These are phyloP conservation scores for Pomatostomus ruficeps DNA, from an alignment of 2,113 vertebrate genomes.

Conservation along the genomic window DNA sequence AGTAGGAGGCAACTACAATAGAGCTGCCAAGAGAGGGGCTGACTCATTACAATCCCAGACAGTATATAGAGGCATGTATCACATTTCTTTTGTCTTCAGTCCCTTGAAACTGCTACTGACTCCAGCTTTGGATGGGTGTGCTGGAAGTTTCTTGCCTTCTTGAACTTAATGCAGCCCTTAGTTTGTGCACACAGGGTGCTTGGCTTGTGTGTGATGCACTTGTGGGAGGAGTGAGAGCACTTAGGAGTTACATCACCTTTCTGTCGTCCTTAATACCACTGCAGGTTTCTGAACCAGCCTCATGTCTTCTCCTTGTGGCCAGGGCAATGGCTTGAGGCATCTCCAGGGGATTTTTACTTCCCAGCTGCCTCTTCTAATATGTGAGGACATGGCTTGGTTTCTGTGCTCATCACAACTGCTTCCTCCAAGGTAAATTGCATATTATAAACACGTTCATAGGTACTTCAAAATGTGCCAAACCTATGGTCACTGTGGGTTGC, in stretches of 20 bases:
- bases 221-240: background rate
- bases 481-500: background rate
- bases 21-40: background rate
- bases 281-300: background rate
- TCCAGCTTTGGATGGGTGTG: background rate
- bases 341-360: background rate
- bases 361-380: background rate
- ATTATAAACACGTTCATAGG: background rate
- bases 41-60: background rate
- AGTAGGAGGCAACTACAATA: background rate
- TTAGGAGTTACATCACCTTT: background rate
- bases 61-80: background rate
- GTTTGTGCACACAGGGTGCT: background rate
- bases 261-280: background rate
- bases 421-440: background rate
- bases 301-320: background rate
- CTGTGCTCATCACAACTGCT: background rate
- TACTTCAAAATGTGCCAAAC: background rate
- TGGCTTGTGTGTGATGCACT: background rate
- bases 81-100: background rate
- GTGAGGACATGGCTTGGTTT: rapidly evolving
- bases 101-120: background rate
- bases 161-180: background rate
- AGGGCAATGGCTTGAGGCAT: background rate
- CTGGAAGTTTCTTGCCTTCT: background rate